phyloP scores from a whole-genome alignment of 2,113 vertebrate genomes.

The Eulemur rufifrons region DNA sequence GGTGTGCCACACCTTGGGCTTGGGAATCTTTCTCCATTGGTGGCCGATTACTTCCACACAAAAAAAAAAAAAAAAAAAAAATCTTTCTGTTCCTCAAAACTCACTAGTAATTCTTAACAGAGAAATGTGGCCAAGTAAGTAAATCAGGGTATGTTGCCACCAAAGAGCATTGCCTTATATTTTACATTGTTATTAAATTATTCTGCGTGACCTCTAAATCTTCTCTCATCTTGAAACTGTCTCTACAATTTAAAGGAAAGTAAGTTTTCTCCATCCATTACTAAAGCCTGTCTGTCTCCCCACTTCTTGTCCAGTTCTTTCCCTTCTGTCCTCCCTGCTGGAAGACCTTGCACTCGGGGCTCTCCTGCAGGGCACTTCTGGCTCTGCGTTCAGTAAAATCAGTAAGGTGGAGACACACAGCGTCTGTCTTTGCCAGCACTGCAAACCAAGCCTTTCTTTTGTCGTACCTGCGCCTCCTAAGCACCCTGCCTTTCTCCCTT shows the following conservation, averaged over 20 bases:
- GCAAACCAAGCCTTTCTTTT: background rate
- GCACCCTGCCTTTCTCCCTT: background rate
- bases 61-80: background rate
- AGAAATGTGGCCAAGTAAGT: background rate
- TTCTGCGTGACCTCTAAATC: background rate
- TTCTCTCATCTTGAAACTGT: background rate
- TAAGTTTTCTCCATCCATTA: background rate
- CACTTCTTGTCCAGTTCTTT: background rate
- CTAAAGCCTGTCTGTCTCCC: background rate
- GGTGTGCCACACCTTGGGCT: background rate
- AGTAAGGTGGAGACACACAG: background rate
- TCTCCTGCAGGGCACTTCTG: background rate
- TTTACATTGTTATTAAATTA: background rate
- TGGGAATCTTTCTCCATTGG: background rate
- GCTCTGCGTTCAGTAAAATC: background rate
- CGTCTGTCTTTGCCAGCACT: background rate
- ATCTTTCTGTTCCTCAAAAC: background rate
- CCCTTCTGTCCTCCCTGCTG: background rate
- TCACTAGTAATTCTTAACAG: background rate
- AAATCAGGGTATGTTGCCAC: background rate
- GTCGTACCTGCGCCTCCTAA: background rate
- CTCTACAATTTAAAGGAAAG: background rate
- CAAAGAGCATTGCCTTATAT: background rate
- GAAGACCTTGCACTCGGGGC: background rate
- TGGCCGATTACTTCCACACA: background rate